These are phyloP conservation scores for Drosophila subsilvestris DNA, from an alignment of 2,888 invertebrate species.

Conservation along the genomic window DNA sequence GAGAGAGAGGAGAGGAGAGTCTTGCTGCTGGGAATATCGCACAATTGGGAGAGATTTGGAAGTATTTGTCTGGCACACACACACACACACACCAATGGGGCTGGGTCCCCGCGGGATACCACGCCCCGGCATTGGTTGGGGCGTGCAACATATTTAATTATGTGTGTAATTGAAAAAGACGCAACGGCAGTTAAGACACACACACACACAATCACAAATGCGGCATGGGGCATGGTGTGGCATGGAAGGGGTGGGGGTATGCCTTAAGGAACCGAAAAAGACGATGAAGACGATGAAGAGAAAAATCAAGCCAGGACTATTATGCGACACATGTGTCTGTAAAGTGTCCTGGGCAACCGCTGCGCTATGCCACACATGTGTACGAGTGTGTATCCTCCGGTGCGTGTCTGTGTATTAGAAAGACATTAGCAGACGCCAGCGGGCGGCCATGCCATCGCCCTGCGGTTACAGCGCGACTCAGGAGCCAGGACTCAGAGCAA, in stretches of 20 bases:
- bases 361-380: slow-evolving; percentile 19
- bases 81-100: slow-evolving; percentile 18
- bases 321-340: slow-evolving; percentile 64
- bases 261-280: slow-evolving; percentile 23
- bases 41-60: slow-evolving; percentile 73
- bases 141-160: slow-evolving; percentile 73
- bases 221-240: neutral
- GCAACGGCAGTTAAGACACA: slow-evolving; percentile 70
- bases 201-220: slow-evolving; percentile 13
- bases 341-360: slow-evolving; percentile 32
- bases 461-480: slow-evolving; percentile 51
- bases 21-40: slow-evolving; percentile 44
- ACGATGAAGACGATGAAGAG: slow-evolving; percentile 21
- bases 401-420: slow-evolving; percentile 72
- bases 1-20: neutral
- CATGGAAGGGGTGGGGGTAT: neutral
- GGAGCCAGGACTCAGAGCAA: slow-evolving; percentile 13
- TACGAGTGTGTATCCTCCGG: slow-evolving; percentile 20
- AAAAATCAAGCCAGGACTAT: slow-evolving; percentile 69
- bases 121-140: slow-evolving; percentile 37
- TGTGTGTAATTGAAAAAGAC: slow-evolving; percentile 78
- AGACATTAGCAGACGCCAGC: slow-evolving; percentile 63
- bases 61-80: slow-evolving; percentile 45
- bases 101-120: slow-evolving; percentile 52
- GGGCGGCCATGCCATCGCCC: slow-evolving; percentile 38